Conservation (phyloP, 2,113 vertebrate genomes). For the Plotosus lineatus region DNA sequence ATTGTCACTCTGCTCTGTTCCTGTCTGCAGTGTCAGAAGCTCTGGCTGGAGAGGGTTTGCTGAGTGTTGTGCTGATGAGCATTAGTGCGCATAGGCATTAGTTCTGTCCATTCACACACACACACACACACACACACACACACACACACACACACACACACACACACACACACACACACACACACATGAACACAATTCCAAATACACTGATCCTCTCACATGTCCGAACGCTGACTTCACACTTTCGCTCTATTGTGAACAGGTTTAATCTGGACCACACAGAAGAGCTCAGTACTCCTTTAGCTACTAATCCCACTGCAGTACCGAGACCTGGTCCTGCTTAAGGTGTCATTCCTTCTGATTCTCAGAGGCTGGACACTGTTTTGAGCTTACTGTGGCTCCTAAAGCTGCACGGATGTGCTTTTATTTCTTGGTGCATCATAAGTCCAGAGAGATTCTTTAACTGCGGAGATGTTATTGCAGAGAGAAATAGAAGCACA, state of each 20-base stretch:
- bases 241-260: slow-evolving; percentile 52
- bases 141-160: slow-evolving; percentile 37
- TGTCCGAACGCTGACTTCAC: slow-evolving; percentile 46
- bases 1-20: slow-evolving; percentile 31
- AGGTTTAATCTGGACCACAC: slow-evolving; percentile 51
- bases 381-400: neutral
- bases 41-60: slow-evolving; percentile 36
- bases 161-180: slow-evolving; percentile 51
- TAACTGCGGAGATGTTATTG: slow-evolving; percentile 37
- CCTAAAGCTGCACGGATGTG: neutral
- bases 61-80: slow-evolving; percentile 20
- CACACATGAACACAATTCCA: slow-evolving; percentile 23
- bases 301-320: slow-evolving; percentile 43
- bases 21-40: slow-evolving; percentile 26
- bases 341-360: slow-evolving; percentile 33
- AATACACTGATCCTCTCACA: slow-evolving; percentile 49
- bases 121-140: slow-evolving; percentile 47
- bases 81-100: slow-evolving; percentile 44
- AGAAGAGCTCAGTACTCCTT: slow-evolving; percentile 41
- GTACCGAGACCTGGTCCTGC: slow-evolving; percentile 32
- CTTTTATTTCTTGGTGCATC: slow-evolving; percentile 9
- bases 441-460: slow-evolving; percentile 24
- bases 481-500: slow-evolving; percentile 21
- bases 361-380: neutral
- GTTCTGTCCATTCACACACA: slow-evolving; percentile 46